A percentile compares a stretch with the other conserved stretches of the same genome.
phyloP scores from a whole-genome alignment of 1,140 invertebrate genomes.

The Bombyx mandarina region DNA sequence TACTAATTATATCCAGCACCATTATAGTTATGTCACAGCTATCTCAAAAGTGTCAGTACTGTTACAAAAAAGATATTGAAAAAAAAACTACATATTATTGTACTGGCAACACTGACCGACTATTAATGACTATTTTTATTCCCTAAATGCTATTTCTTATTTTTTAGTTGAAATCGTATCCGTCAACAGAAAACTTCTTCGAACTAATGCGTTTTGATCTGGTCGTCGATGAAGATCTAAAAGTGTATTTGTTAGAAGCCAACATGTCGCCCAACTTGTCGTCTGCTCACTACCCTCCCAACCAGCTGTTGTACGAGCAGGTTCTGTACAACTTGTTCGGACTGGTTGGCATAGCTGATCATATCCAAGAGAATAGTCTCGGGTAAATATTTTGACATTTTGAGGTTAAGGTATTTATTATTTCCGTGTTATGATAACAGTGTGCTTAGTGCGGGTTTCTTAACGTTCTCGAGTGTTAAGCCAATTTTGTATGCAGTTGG shows the following conservation, averaged over 20 bases:
- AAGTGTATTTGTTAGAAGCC: constrained; percentile 93
- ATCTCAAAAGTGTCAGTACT: too few species aligned
- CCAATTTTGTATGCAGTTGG: too few species aligned
- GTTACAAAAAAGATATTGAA: background rate
- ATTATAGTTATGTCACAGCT: too few species aligned
- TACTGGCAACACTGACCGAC: background rate
- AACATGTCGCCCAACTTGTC: constrained; percentile 99
- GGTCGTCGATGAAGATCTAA: constrained; percentile 89
- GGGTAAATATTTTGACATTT: constrained; percentile 2
- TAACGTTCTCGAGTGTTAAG: too few species aligned
- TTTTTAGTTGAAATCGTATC: constrained; percentile 48
- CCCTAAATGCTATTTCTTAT: background rate
- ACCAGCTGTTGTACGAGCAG: constrained; percentile 92
- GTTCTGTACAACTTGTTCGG: constrained; percentile 90
- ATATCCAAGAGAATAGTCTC: constrained; percentile 16
- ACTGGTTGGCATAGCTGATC: constrained; percentile 80
- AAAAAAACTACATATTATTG: background rate
- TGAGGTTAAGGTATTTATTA: background rate
- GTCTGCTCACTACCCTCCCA: constrained; percentile 91
- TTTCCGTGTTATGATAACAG: background rate
- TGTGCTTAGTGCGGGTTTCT: too few species aligned
- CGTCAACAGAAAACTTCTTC: constrained; percentile 85
- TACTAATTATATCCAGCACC: too few species aligned
- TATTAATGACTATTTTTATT: background rate
- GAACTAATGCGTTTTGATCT: constrained; percentile 96